Base-by-base conservation (phyloP, 2,113 vertebrate genomes). In the Eretmochelys imbricata region DNA sequence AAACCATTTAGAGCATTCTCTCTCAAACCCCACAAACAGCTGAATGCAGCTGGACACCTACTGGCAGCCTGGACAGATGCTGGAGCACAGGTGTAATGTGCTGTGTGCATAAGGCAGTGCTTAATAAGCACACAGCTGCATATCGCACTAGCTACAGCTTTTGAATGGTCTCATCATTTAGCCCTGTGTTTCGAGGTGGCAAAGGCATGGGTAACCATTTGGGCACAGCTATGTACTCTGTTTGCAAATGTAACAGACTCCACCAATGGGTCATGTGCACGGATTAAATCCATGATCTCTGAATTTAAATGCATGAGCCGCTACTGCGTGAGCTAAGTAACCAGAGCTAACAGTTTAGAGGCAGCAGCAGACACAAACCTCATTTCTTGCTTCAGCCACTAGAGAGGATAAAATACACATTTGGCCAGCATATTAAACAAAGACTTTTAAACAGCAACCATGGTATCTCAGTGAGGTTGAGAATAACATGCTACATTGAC, bases 11-110 rank as follows among this genome's bases (percentile, higher is more conserved):
- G 54, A 35, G 38, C 24, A 51, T 78, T 85, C 6, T 84, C 1
- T 35, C 0, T 0, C 17, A 22, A 51, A 35, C 80, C n/a, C 29
- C 6, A n/a, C 31, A 2, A 0, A 29, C 22, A 24, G 38, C 17
- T 10, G 16, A 14, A 8, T 13, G 80, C 6, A 17, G 13, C n/a
- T 1, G 3, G 16, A 14, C 7, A 22, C 46, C 38, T 2, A 8
- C 31, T n/a, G 42, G 50, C 38, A 1, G 10, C 35, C 13, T 42
- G 46, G 16, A 48, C 22, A 0, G 1, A 49, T 42, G 62, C 42
- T 42, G 24, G 42, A 50, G 29, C 50, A 11, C 16, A 25, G 3
- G 55, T 8, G 65, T 51, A 5, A 35, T 5, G 82, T 79, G 78
- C 65, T 82, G 54, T 0, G 0, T 20, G 29, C 2, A 16, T 50